Evolutionary conservation across 2,888 invertebrate genomes (phyloP).

Genomic region (Pyrochroa serraticornis): DNA sequence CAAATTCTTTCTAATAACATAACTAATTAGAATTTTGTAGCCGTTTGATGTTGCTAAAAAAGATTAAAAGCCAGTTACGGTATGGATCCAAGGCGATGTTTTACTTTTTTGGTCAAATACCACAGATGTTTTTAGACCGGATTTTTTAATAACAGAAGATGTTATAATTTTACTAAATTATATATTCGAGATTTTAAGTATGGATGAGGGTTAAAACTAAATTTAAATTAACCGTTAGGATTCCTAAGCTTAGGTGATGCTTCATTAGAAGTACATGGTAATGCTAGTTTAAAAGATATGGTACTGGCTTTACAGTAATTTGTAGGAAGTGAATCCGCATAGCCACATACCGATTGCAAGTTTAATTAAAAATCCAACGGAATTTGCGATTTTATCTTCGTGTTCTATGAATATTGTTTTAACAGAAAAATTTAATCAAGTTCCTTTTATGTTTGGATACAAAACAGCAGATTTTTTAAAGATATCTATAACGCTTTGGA

Average conservation of each 20-base stretch:
- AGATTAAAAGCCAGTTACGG: background rate
- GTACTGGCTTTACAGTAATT: slow-evolving; percentile 58
- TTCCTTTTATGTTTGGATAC: slow-evolving; percentile 5
- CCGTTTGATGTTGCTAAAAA: background rate
- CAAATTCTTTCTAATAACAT: too few relatives aligned
- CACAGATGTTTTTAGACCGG: slow-evolving; percentile 53
- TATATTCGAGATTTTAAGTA: slow-evolving; percentile 52
- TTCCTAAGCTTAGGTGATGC: slow-evolving; percentile 59
- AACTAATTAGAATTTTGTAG: too few relatives aligned
- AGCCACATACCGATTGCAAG: too few relatives aligned
- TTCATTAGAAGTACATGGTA: slow-evolving; percentile 59
- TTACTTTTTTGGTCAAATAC: slow-evolving; percentile 58
- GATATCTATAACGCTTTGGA: too few relatives aligned
- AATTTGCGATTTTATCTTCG: background rate
- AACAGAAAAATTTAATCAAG: background rate
- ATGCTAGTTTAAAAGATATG: slow-evolving; percentile 62
- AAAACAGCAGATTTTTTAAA: background rate
- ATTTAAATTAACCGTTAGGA: slow-evolving; percentile 47
- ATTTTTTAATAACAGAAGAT: slow-evolving; percentile 59
- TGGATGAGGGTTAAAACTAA: too few relatives aligned
- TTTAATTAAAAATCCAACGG: too few relatives aligned
- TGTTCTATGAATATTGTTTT: background rate
- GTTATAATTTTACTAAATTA: slow-evolving; percentile 59
- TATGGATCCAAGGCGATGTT: slow-evolving; percentile 54
- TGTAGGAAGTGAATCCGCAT: too few relatives aligned